A percentile compares a stretch with the other conserved stretches of the same genome.
These are phyloP conservation scores for Stenchaetothrips biformis DNA, from an alignment of 2,888 invertebrate genomes.

Conservation along the genomic window DNA sequence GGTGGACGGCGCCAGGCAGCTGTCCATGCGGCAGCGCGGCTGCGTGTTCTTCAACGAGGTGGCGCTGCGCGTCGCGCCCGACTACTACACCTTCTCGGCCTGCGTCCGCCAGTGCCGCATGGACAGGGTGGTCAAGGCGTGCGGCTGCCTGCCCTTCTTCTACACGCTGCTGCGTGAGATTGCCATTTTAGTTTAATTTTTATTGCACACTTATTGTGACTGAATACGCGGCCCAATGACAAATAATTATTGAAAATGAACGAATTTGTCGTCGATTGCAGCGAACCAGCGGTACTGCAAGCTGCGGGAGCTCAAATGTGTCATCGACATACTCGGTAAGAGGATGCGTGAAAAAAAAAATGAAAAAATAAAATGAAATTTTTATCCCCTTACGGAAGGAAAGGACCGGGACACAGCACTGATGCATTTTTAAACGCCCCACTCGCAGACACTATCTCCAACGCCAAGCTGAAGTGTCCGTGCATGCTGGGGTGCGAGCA, in stretches of 20 bases:
- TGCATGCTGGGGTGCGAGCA: constrained; percentile 71
- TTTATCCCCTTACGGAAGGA: too few species aligned
- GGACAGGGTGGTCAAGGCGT: constrained; percentile 56
- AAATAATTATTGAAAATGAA: not conserved
- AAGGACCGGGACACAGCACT: too few species aligned
- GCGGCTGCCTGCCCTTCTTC: constrained; percentile 68
- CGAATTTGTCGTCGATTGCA: not conserved
- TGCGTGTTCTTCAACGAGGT: constrained; percentile 69
- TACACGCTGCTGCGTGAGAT: constrained; percentile 45
- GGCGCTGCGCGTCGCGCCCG: constrained; percentile 54
- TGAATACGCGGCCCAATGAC: not conserved
- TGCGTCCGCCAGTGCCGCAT: constrained; percentile 72
- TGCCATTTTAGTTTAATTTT: not conserved
- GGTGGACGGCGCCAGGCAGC: constrained; percentile 65
- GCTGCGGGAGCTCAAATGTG: not conserved
- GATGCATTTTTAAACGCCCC: constrained; percentile 3
- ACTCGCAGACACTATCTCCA: constrained; percentile 29
- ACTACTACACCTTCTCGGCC: constrained; percentile 65
- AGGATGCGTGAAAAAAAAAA: not conserved
- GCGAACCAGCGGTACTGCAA: not conserved
- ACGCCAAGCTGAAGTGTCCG: constrained; percentile 52
- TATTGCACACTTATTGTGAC: not conserved
- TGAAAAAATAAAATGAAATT: too few species aligned
- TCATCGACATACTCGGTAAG: not conserved
- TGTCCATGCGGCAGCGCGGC: constrained; percentile 62